phyloP scores from a whole-genome alignment of 2,797 vertebrate species.

The Myripristis jacobus region DNA sequence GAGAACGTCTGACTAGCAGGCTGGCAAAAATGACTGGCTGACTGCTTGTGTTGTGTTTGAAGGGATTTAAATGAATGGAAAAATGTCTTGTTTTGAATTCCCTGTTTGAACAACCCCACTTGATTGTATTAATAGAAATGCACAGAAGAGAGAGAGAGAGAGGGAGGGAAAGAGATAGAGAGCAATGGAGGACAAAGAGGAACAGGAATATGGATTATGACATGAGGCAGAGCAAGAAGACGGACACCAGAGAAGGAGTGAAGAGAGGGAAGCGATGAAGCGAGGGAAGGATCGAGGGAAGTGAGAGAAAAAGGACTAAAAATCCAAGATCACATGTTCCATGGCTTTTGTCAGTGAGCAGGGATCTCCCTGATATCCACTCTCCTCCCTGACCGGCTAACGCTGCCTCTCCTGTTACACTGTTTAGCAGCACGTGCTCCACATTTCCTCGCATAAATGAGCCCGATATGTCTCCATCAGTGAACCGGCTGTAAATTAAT shows the following conservation, averaged over 20 bases:
- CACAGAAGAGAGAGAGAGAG: background rate
- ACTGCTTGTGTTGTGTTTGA: slow-evolving; percentile 55
- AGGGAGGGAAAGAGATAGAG: slow-evolving; percentile 2
- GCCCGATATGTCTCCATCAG: slow-evolving; percentile 60
- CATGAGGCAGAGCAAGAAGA: slow-evolving; percentile 20
- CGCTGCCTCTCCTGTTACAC: slow-evolving; percentile 68
- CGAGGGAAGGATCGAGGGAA: background rate
- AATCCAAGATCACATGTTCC: slow-evolving; percentile 56
- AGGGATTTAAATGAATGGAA: slow-evolving; percentile 63
- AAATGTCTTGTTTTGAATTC: slow-evolving; percentile 57
- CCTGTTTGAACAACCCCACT: slow-evolving; percentile 31
- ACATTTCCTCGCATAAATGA: slow-evolving; percentile 59
- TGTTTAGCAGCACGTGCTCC: slow-evolving; percentile 62
- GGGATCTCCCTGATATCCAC: slow-evolving; percentile 45
- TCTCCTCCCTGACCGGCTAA: slow-evolving; percentile 47
- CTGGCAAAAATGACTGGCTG: slow-evolving; percentile 49
- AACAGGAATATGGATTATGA: slow-evolving; percentile 35
- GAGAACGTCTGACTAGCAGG: slow-evolving; percentile 62
- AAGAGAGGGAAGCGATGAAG: background rate
- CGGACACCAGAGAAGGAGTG: background rate
- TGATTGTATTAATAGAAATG: slow-evolving; percentile 26
- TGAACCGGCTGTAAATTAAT: slow-evolving; percentile 66
- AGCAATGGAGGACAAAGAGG: slow-evolving; percentile 5
- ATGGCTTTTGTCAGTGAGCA: slow-evolving; percentile 56
- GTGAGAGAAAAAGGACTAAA: slow-evolving; percentile 13